A percentile compares a stretch with the other conserved stretches of the same genome.
Conservation (phyloP, 2,888 invertebrate genomes). For the Meandrusa payeni region DNA sequence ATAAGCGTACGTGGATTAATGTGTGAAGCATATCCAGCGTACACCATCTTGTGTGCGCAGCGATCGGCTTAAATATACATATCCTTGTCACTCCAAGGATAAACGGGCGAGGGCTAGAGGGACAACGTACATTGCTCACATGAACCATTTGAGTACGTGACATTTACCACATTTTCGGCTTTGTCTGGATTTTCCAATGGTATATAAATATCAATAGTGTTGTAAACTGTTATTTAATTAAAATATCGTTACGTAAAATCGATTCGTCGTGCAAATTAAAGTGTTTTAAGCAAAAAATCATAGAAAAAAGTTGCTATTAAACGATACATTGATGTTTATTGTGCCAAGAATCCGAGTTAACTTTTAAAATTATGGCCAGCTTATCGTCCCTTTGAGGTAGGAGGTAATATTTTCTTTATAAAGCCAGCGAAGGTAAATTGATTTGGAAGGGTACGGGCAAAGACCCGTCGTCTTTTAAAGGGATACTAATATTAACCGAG, state of each 20-base stretch:
- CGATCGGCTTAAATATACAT: not conserved
- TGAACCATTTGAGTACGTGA: constrained; percentile 1
- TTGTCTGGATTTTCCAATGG: not conserved
- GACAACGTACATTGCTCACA: not conserved
- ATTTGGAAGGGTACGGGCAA: constrained; percentile 47
- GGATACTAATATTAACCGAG: constrained; percentile 40
- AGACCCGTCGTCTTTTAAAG: constrained; percentile 39
- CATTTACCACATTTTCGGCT: not conserved
- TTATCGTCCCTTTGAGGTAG: constrained; percentile 24
- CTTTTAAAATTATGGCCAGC: constrained; percentile 3
- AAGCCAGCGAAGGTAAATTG: constrained; percentile 49
- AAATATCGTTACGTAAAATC: not conserved
- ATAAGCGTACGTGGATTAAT: constrained; percentile 16
- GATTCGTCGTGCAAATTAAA: not conserved
- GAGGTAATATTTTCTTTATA: constrained; percentile 44
- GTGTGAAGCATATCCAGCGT: constrained; percentile 1
- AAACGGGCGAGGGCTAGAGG: not conserved
- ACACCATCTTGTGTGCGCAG: constrained; percentile 7
- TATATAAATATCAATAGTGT: not conserved
- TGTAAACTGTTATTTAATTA: not conserved
- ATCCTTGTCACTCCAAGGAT: constrained; percentile 9
- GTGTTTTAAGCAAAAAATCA: not conserved
- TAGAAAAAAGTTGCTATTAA: not conserved
- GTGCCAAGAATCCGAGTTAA: not conserved
- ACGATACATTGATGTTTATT: not conserved